Evolutionary conservation across 1,140 invertebrate species (phyloP), one percentile per base, ranked within the genome.

Genomic region (Homarus americanus): DNA sequence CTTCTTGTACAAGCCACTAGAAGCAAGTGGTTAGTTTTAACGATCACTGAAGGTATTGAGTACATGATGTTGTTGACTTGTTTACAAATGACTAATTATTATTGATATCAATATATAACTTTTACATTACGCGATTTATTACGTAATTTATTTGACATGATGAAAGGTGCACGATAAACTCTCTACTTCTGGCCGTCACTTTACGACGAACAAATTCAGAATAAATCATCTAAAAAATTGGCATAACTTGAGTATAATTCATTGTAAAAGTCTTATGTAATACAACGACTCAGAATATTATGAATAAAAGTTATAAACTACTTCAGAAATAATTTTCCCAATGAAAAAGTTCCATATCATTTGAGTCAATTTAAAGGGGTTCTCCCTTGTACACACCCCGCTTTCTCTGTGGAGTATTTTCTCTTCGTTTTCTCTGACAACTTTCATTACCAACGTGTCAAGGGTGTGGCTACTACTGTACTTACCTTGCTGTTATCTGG

Each of bases 391-490:
- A 5, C 28, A 32, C 24, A 69, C 12, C 63, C 63, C 63, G 63
- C 63, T 32, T 69, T 69, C 63, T 69, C 63, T 69, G n/a, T 28
- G 63, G 5, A 24, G n/a, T 12, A 32, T 69, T 69, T 69, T 69
- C 63, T 32, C 63, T 32, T 32, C 63, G 63, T 69, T 69, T 69
- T 69, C 63, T 69, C 63, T 69, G 63, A 69, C n/a, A 32, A 69
- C 63, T 69, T 34, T 69, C 63, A 28, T 69, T 32, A 12, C n/a
- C 2, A 69, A 7, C n/a, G 24, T 3, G 63, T 15, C 4, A 24
- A 63, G 20, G 58, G 0, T 15, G 15, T 15, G 7, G 44, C 15
- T 49, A 7, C 9, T 49, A 0, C 15, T 49, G 44, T 49, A 7
- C 9, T 10, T 49, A 49, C 0, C 4, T 10, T 17, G 12, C 3